Evolutionary conservation across 92 coral and sea anemone genomes (phyloP), one percentile per base, ranked within the genome.

Genomic region (Bergia sp.): DNA sequence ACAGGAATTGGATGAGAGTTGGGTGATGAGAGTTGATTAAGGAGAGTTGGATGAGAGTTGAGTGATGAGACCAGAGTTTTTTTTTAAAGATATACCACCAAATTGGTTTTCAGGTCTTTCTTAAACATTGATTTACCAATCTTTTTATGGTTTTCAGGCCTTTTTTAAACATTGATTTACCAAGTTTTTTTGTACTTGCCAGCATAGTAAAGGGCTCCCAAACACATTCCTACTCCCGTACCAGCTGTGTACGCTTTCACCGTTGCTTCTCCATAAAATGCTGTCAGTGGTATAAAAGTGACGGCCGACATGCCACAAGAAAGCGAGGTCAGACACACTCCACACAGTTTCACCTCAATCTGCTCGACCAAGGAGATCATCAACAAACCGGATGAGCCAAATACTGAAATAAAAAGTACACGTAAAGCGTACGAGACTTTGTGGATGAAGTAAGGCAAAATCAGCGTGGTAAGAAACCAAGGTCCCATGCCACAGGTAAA

Each of bases 401-500:
- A 74, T 3, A 75, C 42, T n/a, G 82, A 21, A 36, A 86, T 47
- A 42, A 74, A 86, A 7, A 74, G 71, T 71, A 86, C 89, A 37
- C 82, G 89, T 44, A 86, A 23, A 7, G 66, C 36, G 9, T 86
- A 86, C 47, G 89, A 49, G 39, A 86, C 89, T 75, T 86, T 74
- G 82, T 86, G 61, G 23, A 86, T 86, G 49, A 86, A 86, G 20
- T 86, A 55, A 7, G 89, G 89, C 41, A 86, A 76, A 86, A 86
- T 86, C 37, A 86, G 82, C 55, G 89, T 86, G 29, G 89, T 86
- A 10, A 86, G 73, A 50, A 75, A 86, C 89, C 89, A 86, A 47
- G 89, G 89, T 15, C 89, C 89, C 81, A 86, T 73, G 7, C 89
- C 89, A 45, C 89, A 86, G 4, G 89, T 86, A 16, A 86, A 86